These are phyloP conservation scores for Gila robusta DNA, from an alignment of 2,797 vertebrate genomes.

Conservation along the genomic window DNA sequence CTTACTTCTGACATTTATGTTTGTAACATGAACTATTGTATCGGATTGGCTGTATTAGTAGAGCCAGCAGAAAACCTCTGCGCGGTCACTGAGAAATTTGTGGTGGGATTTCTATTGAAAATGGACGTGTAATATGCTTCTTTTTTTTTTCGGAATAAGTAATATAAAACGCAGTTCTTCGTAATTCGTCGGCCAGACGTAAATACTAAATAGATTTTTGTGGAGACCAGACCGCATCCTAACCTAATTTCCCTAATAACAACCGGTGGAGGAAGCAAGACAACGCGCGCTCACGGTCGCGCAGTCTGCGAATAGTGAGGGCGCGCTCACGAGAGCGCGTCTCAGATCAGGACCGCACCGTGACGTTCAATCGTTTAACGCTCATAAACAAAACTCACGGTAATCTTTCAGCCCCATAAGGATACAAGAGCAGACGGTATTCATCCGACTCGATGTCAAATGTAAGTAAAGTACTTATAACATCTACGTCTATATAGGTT, in stretches of 20 bases:
- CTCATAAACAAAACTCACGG: background rate
- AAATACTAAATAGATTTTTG: constrained; percentile 4
- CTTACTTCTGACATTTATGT: background rate
- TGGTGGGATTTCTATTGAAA: background rate
- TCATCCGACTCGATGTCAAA: background rate
- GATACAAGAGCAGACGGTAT: background rate
- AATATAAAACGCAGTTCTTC: background rate
- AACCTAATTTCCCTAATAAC: constrained; percentile 33
- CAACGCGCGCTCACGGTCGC: constrained; percentile 24
- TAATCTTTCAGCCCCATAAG: background rate
- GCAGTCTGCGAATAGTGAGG: background rate
- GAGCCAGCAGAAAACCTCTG: background rate
- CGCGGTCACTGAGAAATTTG: background rate
- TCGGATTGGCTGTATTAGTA: background rate
- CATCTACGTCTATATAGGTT: too few species aligned
- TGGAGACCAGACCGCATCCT: constrained; percentile 33
- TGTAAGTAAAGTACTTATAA: constrained; percentile 24
- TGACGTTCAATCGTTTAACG: constrained; percentile 29
- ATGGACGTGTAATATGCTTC: background rate
- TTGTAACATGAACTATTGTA: background rate
- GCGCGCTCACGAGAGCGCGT: constrained; percentile 6
- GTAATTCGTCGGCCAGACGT: background rate
- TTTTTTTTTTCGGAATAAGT: background rate
- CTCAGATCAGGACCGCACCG: background rate
- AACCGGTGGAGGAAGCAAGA: constrained; percentile 53